Percentiles rank a stretch among this genome's conserved stretches.
phyloP scores from a whole-genome alignment of 2,113 vertebrate species.

The Aix galericulata region DNA sequence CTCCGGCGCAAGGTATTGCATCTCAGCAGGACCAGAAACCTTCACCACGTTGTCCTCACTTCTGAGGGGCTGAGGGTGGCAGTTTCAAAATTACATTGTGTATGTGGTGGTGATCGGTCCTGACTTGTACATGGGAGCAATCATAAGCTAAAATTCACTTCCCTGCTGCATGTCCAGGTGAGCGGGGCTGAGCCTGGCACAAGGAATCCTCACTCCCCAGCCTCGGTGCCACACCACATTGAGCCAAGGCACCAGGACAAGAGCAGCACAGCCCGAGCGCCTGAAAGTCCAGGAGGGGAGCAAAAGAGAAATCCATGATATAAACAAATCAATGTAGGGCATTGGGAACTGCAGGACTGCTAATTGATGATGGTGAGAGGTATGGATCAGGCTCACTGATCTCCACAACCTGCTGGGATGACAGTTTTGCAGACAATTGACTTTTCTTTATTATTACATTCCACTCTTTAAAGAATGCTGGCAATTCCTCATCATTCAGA shows the following conservation, averaged over 20 bases:
- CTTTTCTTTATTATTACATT: neutral
- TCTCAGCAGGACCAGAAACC: neutral
- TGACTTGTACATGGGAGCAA: neutral
- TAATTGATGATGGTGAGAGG: neutral
- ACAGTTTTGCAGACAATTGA: neutral
- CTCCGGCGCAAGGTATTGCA: neutral
- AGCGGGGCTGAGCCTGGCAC: neutral
- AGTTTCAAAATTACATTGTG: neutral
- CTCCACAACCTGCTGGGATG: neutral
- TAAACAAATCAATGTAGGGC: neutral
- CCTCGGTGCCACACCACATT: neutral
- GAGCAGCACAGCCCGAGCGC: neutral
- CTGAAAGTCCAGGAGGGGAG: neutral
- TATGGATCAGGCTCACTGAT: neutral
- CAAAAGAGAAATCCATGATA: neutral
- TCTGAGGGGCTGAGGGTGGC: rapidly evolving
- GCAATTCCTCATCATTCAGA: neutral
- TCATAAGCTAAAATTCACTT: neutral
- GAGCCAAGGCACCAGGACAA: neutral
- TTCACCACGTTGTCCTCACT: neutral
- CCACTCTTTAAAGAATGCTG: neutral
- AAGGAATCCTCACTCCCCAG: neutral
- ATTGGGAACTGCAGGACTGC: neutral
- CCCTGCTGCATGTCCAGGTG: neutral
- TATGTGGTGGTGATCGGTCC: neutral